Conservation (phyloP, 2,888 invertebrate genomes). For the Drosophila parthenogenetica region DNA sequence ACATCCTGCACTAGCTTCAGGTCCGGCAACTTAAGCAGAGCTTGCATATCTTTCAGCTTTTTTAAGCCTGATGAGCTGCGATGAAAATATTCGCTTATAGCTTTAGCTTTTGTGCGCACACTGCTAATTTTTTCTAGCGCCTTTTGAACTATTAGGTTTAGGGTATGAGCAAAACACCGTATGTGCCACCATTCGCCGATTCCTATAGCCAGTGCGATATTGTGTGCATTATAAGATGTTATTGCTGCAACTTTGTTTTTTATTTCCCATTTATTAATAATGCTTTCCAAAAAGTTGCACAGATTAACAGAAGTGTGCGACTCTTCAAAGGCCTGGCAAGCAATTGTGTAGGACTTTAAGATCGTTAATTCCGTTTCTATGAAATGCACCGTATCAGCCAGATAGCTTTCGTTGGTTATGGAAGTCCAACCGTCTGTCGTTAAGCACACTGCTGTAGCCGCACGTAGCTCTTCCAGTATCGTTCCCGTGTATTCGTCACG, state of each 20-base stretch:
- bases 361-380: not conserved
- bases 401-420: not conserved
- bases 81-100: not conserved
- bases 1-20: constrained; percentile 15
- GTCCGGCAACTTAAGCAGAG: not conserved
- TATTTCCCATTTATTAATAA: not conserved
- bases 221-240: constrained; percentile 23
- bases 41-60: not conserved
- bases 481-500: not conserved
- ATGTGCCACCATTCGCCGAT: constrained; percentile 1
- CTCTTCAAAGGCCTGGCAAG: not conserved
- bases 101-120: not conserved
- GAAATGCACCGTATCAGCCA: not conserved
- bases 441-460: not conserved
- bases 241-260: constrained; percentile 1
- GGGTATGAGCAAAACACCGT: not conserved
- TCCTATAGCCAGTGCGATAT: constrained; percentile 1
- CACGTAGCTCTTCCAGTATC: not conserved
- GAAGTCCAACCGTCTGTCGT: not conserved
- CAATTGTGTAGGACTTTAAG: not conserved
- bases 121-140: not conserved
- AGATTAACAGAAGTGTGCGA: not conserved
- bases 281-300: not conserved
- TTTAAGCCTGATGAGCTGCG: not conserved
- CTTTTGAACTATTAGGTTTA: not conserved